These are phyloP conservation scores for Ochlodes sylvanus DNA, from an alignment of 2,888 invertebrate species.

Conservation along the genomic window DNA sequence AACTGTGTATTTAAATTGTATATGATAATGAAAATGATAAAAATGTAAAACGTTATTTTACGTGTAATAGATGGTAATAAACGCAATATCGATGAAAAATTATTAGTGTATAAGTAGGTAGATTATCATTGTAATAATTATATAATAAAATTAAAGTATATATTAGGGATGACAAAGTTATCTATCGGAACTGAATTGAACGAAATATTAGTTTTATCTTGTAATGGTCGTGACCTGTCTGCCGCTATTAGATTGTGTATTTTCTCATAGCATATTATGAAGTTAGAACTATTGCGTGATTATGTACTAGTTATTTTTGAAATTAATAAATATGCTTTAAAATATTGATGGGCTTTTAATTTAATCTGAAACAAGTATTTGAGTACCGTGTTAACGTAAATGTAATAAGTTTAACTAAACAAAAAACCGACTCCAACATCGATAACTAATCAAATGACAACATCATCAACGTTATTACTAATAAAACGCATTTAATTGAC, in stretches of 20 bases:
- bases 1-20: background rate
- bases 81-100: slow-evolving; percentile 61
- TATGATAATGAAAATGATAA: background rate
- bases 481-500: too few species aligned
- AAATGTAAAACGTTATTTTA: background rate
- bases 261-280: slow-evolving; percentile 78
- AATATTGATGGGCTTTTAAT: slow-evolving; percentile 43
- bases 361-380: background rate
- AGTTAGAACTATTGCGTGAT: slow-evolving; percentile 77
- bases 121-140: slow-evolving; percentile 47
- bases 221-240: slow-evolving; percentile 57
- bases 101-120: slow-evolving; percentile 68
- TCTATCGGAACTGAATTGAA: slow-evolving; percentile 69
- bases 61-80: slow-evolving; percentile 21
- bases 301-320: slow-evolving; percentile 82
- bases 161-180: slow-evolving; percentile 62
- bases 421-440: too few species aligned
- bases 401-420: too few species aligned
- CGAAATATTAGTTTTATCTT: slow-evolving; percentile 49
- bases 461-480: too few species aligned
- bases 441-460: too few species aligned
- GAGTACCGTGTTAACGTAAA: too few species aligned
- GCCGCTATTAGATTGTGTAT: slow-evolving; percentile 67
- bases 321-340: slow-evolving; percentile 81
- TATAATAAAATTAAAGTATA: slow-evolving; percentile 65